Evolutionary conservation across 92 coral and sea anemone genomes (phyloP), one percentile per base, ranked within the genome.

Genomic region (Epizoanthus ramosus): DNA sequence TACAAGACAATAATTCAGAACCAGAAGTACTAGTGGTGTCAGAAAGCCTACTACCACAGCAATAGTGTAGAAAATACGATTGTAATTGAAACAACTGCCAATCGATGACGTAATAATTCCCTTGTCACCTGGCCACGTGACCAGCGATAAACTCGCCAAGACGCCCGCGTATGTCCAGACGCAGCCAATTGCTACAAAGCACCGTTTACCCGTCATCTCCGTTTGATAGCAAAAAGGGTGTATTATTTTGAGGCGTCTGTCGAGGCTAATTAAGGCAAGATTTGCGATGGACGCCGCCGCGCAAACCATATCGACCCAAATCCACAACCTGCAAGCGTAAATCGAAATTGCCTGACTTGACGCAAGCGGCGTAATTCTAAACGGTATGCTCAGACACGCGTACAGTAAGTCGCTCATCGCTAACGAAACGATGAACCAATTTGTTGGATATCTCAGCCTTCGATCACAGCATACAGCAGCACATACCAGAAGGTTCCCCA

Each of bases 241-340:
- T 61, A 97, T 96, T 81, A 96, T 96, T 83, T 94, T 96, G 60
- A 94, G 74, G 72, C 95, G 86, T 60, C 99, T 92, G 84, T 96
- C 99, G 18, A 96, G 59, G 45, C 98, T 90, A 47, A 96, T 96
- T 19, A 96, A 91, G 0, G 98, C 98, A 53, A 96, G 86, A 18
- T 93, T 96, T 6, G 92, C 93, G 14, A 96, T 90, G 1, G 99
- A 96, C 12, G 99, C 98, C 1, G 99, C 95, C 33, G 91, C 98
- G 68, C 98, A 96, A 7, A 90, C 87, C 89, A 96, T 96, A 86
- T 96, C 99, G 39, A 80, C 80, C 99, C 99, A 96, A 31, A 90
- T 92, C 97, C 95, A 96, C 13, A 87, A 69, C n/a, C 79, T 77
- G 58, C 99, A 96, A 14, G 89, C 81, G 17, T 82, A 87, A 3